A percentile compares a stretch with the other conserved stretches of the same genome.
These are phyloP conservation scores for Zoanthus sociatus DNA, from an alignment of 92 coral and sea anemone genomes.

Conservation along the genomic window DNA sequence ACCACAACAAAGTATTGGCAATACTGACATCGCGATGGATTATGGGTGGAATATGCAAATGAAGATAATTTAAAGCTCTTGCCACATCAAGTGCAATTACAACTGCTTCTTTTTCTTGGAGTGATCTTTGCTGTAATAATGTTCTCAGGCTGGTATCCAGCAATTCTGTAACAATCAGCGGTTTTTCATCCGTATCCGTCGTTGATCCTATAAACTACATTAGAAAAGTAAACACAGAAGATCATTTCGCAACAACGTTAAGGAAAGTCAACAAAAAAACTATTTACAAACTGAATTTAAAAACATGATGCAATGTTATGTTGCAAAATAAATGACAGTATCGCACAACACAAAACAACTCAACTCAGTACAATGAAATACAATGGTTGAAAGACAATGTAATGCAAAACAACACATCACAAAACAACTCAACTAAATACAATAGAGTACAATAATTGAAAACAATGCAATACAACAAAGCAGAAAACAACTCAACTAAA, in stretches of 20 bases:
- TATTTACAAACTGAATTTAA: too few species aligned
- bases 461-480: too few species aligned
- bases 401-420: too few species aligned
- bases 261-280: not conserved
- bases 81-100: slow-evolving; percentile 65
- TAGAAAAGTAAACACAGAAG: slow-evolving; percentile 72
- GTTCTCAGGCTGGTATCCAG: slow-evolving; percentile 51
- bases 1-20: not conserved
- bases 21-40: slow-evolving; percentile 86
- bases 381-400: too few species aligned
- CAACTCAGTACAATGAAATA: too few species aligned
- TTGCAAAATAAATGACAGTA: too few species aligned
- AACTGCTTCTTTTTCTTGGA: slow-evolving; percentile 67
- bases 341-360: too few species aligned
- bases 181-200: too few species aligned
- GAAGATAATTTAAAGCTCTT: not conserved
- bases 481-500: not conserved
- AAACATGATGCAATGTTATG: too few species aligned
- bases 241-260: slow-evolving; percentile 89
- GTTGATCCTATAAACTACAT: not conserved
- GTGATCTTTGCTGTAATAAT: slow-evolving; percentile 73
- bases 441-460: not conserved
- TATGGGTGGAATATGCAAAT: slow-evolving; percentile 78
- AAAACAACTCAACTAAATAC: not conserved
- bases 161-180: too few species aligned